Conservation (phyloP, 2,797 vertebrate genomes). For the Anguilla obscura region DNA sequence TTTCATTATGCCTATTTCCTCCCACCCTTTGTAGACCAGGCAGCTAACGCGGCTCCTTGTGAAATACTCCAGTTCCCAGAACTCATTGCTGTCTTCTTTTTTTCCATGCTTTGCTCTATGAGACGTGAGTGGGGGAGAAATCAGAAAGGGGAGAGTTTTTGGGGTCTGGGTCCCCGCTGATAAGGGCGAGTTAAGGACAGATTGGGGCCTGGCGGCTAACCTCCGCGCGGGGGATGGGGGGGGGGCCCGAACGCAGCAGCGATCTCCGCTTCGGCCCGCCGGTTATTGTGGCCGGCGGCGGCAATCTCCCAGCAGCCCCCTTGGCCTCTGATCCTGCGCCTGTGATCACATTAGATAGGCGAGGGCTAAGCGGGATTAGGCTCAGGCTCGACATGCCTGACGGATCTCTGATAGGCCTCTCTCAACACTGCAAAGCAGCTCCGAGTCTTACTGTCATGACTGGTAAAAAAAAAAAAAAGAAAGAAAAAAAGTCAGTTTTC, state of each 20-base stretch:
- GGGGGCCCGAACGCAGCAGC: background rate
- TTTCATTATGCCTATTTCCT: slow-evolving; percentile 9
- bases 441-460: slow-evolving; percentile 39
- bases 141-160: background rate
- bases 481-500: background rate
- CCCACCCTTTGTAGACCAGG: background rate
- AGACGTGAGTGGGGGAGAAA: background rate
- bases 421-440: slow-evolving; percentile 37
- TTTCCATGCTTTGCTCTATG: background rate
- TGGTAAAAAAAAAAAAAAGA: slow-evolving; percentile 22
- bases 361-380: slow-evolving; percentile 44
- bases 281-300: slow-evolving; percentile 31
- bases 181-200: background rate
- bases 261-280: slow-evolving; percentile 28
- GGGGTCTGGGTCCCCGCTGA: background rate
- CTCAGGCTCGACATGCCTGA: slow-evolving; percentile 41
- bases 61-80: slow-evolving; percentile 14
- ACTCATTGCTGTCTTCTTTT: background rate
- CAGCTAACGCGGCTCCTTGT: background rate
- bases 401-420: slow-evolving; percentile 43
- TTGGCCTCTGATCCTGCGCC: slow-evolving; percentile 6
- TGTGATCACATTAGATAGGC: slow-evolving; percentile 31
- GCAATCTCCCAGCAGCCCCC: slow-evolving; percentile 40
- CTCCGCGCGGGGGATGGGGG: too few relatives aligned
- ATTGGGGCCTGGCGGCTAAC: background rate